These are phyloP conservation scores for Hemibagrus wyckioides DNA, from an alignment of 2,113 vertebrate genomes.

Conservation along the genomic window DNA sequence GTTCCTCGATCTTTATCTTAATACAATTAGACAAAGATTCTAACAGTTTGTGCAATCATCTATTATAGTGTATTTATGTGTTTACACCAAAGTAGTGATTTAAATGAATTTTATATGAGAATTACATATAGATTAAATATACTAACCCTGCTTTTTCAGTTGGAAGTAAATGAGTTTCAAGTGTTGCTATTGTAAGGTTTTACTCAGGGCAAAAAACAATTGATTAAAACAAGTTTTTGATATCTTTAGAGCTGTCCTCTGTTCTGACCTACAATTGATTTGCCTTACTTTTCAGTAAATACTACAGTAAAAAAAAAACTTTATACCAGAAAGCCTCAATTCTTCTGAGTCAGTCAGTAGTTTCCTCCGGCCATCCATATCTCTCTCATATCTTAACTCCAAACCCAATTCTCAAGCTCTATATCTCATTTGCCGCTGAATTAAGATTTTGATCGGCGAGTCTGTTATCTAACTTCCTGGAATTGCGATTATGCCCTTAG, in stretches of 20 bases:
- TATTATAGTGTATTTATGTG: neutral
- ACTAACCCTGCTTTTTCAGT: neutral
- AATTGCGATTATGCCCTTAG: neutral
- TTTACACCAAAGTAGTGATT: neutral
- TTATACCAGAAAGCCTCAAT: neutral
- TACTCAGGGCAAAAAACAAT: neutral
- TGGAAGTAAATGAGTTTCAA: neutral
- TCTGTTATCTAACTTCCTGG: neutral
- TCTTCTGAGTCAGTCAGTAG: neutral
- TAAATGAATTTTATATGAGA: neutral
- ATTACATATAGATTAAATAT: neutral
- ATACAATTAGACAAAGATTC: neutral
- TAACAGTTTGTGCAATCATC: neutral
- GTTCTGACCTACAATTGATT: neutral
- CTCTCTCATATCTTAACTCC: neutral
- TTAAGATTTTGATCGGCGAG: neutral
- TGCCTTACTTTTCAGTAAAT: neutral
- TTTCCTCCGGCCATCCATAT: neutral
- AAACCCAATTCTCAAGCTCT: neutral
- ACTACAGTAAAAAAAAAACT: neutral
- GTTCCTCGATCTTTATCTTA: slow-evolving; percentile 54
- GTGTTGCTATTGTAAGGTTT: neutral
- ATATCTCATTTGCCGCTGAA: neutral
- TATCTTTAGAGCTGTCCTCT: neutral
- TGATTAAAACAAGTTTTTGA: neutral